phyloP scores from a whole-genome alignment of 2,113 vertebrate genomes.

The Hippocampus comes region DNA sequence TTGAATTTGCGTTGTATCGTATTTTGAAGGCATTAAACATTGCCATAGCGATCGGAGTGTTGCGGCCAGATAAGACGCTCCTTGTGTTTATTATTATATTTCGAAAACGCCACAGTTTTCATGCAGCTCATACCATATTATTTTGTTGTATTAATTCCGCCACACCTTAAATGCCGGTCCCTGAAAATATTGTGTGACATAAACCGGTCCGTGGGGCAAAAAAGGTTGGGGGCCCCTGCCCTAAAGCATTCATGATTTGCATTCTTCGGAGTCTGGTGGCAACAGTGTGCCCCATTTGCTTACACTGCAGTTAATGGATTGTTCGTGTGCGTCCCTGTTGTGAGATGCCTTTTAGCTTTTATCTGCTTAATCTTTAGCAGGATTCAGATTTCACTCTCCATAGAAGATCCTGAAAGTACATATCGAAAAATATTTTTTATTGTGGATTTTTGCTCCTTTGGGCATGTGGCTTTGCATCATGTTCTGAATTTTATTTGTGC shows the following conservation, averaged over 20 bases:
- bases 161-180: too few species aligned
- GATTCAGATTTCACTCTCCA: conserved; percentile 31
- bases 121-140: too few species aligned
- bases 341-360: conserved; percentile 24
- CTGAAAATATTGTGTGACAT: too few species aligned
- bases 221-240: conserved; percentile 14
- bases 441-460: conserved; percentile 18
- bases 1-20: too few species aligned
- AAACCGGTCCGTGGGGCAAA: too few species aligned
- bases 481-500: not conserved
- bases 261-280: conserved; percentile 42
- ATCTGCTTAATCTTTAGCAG: conserved; percentile 1
- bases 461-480: not conserved
- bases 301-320: conserved; percentile 51
- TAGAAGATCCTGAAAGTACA: not conserved
- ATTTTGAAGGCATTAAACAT: too few species aligned
- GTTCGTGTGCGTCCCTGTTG: conserved; percentile 11
- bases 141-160: too few species aligned
- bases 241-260: conserved; percentile 49
- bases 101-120: too few species aligned
- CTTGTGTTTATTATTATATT: too few species aligned
- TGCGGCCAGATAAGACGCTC: too few species aligned
- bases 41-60: too few species aligned
- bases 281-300: conserved; percentile 36
- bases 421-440: not conserved